Conservation (phyloP, 2,113 vertebrate genomes). For the Morone saxatilis region DNA sequence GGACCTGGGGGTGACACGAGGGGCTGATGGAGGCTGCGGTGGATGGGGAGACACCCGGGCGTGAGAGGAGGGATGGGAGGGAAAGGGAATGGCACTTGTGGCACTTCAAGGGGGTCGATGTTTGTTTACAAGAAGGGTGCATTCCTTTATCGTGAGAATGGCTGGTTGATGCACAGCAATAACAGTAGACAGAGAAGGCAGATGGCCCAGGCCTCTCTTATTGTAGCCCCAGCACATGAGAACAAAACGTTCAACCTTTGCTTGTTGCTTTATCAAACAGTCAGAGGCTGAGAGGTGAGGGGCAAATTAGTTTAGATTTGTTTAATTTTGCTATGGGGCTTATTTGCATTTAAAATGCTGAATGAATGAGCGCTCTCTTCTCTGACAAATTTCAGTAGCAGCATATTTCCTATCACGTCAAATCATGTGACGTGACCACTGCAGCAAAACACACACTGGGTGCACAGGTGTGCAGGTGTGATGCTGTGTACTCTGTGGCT, state of each 20-base stretch:
- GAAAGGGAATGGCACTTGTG: conserved; percentile 37
- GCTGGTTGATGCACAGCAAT: conserved; percentile 40
- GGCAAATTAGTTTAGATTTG: background rate
- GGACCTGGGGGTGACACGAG: background rate
- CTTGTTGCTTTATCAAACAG: conserved; percentile 13
- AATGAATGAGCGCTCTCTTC: conserved; percentile 16
- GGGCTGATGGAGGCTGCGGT: conserved; percentile 24
- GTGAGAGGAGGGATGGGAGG: conserved; percentile 22
- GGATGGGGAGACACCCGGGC: conserved; percentile 32
- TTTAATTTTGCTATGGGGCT: conserved; percentile 1
- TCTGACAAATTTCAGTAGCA: background rate
- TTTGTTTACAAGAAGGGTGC: conserved; percentile 72
- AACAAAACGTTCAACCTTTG: conserved; percentile 19
- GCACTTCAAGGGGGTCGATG: conserved; percentile 58
- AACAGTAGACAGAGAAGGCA: conserved; percentile 64
- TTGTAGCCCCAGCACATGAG: conserved; percentile 30
- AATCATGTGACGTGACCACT: conserved; percentile 54
- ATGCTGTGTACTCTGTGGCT: conserved; percentile 61
- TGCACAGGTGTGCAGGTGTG: conserved; percentile 76
- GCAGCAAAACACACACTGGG: conserved; percentile 10
- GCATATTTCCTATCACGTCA: conserved; percentile 58
- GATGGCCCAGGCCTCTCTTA: conserved; percentile 52
- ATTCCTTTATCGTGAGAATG: conserved; percentile 82
- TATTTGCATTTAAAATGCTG: conserved; percentile 40
- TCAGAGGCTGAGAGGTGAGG: background rate